These are phyloP conservation scores for Oscheius sp. DNA, from an alignment of 1,140 invertebrate species.

Conservation along the genomic window DNA sequence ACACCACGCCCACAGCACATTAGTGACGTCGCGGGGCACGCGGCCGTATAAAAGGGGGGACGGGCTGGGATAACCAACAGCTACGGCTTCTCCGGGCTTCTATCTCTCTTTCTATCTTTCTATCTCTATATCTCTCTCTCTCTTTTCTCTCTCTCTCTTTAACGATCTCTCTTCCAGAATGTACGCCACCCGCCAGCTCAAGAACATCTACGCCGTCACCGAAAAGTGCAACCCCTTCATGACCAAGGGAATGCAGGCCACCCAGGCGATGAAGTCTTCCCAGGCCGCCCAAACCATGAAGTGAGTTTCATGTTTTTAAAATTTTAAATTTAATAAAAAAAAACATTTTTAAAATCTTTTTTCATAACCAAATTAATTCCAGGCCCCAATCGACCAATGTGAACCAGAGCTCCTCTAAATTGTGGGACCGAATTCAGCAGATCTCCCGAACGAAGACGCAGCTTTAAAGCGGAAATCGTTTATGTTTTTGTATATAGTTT, in stretches of 20 bases:
- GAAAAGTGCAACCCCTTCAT: constrained; percentile 7
- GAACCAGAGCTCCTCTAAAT: no score
- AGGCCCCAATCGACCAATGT: no score
- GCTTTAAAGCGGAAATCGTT: no score
- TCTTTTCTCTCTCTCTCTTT: neutral
- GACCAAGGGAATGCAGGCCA: constrained; percentile 12
- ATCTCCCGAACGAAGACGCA: no score
- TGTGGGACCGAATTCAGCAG: no score
- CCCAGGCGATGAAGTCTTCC: no score
- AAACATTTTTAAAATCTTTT: no score
- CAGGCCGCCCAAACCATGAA: no score
- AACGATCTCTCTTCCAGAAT: neutral
- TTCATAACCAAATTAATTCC: no score
- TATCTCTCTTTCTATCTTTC: neutral
- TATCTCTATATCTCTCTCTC: neutral
- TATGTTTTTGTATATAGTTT: no score
- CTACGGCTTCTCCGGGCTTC: neutral
- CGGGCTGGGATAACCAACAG: neutral
- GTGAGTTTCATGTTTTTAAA: no score
- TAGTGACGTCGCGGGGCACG: neutral
- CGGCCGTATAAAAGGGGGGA: neutral
- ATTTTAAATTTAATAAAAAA: no score
- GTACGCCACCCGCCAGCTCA: neutral
- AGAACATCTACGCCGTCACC: neutral
- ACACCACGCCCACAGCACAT: neutral